Percentiles rank a stretch among this genome's conserved stretches.
Evolutionary conservation across 2,113 vertebrate genomes (phyloP).

Genomic region (Nannobrachium achirus): DNA sequence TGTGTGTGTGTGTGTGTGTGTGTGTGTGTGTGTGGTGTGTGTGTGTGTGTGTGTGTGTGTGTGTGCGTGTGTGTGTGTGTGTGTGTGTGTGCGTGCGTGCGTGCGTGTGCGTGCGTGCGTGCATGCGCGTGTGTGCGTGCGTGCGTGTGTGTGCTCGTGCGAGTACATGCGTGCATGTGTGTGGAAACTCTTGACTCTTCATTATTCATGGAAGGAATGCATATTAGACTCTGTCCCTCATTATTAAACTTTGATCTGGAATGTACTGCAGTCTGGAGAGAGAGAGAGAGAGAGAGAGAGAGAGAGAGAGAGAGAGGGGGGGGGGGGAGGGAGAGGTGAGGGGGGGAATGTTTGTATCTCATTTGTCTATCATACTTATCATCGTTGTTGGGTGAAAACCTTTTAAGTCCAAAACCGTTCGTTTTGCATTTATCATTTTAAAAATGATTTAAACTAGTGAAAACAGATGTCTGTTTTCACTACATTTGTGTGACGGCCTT

Average conservation of each 20-base stretch:
- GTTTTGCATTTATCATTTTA: no score
- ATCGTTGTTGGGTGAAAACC: no score
- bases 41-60: conserved; percentile 4
- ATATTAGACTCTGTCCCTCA: conserved; percentile 36
- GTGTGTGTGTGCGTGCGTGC: not conserved
- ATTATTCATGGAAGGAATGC: conserved; percentile 39
- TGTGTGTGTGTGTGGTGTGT: not conserved
- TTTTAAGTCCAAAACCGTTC: no score
- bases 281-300: conserved; percentile 2
- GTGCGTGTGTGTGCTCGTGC: not conserved
- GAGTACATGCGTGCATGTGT: conserved; percentile 2
- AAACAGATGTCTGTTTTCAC: no score
- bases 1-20: not conserved
- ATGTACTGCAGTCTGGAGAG: conserved; percentile 20
- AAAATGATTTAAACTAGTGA: no score
- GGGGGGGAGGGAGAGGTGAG: not conserved
- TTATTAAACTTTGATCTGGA: conserved; percentile 52
- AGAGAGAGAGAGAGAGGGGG: not conserved
- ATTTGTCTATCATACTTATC: not conserved
- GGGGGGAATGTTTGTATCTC: not conserved
- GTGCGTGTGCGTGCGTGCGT: not conserved
- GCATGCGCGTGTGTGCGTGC: not conserved
- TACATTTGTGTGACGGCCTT: no score
- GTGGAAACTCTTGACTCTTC: conserved; percentile 25
- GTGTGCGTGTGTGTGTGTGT: not conserved